These are phyloP conservation scores for Takifugu flavidus DNA, from an alignment of 2,113 vertebrate genomes.

Conservation along the genomic window DNA sequence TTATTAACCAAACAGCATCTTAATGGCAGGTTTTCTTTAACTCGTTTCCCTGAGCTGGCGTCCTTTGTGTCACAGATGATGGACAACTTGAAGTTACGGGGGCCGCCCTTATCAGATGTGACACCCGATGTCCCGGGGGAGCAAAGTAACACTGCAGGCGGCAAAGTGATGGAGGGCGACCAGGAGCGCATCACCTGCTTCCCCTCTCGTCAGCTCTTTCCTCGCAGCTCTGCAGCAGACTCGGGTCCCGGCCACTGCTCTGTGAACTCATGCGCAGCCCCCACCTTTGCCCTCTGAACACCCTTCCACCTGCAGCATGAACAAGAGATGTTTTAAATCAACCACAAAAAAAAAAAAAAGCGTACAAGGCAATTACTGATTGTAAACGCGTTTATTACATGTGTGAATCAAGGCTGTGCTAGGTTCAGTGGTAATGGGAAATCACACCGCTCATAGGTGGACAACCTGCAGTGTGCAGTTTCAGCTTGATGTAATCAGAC, in stretches of 20 bases:
- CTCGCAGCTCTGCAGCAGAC: constrained; percentile 48
- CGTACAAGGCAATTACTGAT: too few relatives aligned
- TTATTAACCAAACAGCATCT: too few relatives aligned
- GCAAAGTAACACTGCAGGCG: constrained; percentile 40
- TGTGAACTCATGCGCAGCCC: constrained; percentile 30
- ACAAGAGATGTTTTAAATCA: constrained; percentile 11
- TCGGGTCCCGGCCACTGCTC: constrained; percentile 40
- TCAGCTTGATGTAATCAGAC: constrained; percentile 56
- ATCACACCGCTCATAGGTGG: not conserved
- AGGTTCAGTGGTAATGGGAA: not conserved
- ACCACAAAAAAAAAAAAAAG: not conserved
- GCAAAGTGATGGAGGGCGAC: constrained; percentile 58
- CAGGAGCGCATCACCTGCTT: constrained; percentile 76
- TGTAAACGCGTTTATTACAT: too few relatives aligned
- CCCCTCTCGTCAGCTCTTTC: constrained; percentile 50
- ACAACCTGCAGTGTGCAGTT: not conserved
- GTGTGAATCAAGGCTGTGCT: too few relatives aligned
- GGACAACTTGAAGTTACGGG: constrained; percentile 27
- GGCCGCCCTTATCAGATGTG: constrained; percentile 59
- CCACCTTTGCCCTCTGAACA: constrained; percentile 41
- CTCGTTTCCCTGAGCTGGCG: too few relatives aligned
- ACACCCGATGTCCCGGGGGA: constrained; percentile 65
- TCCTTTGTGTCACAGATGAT: too few relatives aligned
- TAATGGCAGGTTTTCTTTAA: too few relatives aligned
- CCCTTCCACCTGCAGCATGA: constrained; percentile 34